Evolutionary conservation across 2,113 vertebrate genomes (phyloP).

Genomic region (Sula dactylatra): DNA sequence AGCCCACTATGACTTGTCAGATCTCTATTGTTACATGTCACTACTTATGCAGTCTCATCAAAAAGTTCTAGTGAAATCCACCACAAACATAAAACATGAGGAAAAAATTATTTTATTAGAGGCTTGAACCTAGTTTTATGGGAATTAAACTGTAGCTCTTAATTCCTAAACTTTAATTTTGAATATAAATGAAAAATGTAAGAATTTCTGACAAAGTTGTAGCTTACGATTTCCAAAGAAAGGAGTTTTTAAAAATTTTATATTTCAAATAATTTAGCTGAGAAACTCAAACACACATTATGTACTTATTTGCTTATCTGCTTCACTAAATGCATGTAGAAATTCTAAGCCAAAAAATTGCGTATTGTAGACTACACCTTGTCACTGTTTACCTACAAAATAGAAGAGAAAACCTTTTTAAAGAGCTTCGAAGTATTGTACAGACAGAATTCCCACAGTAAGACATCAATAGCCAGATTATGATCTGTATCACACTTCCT

Average conservation of each 20-base stretch:
- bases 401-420: not conserved
- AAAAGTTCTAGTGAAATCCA: not conserved
- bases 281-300: not conserved
- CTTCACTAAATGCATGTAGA: not conserved
- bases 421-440: not conserved
- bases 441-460: not conserved
- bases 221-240: not conserved
- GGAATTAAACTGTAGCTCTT: not conserved
- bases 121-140: not conserved
- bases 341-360: not conserved
- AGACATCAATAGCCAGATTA: not conserved
- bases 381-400: not conserved
- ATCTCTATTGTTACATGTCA: not conserved
- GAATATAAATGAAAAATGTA: not conserved
- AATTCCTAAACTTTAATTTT: not conserved
- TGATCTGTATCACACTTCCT: not conserved
- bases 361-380: not conserved
- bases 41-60: not conserved
- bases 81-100: not conserved
- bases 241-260: not conserved
- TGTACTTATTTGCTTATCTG: not conserved
- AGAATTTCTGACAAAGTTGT: not conserved
- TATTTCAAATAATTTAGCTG: not conserved
- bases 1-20: not conserved
- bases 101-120: not conserved